phyloP scores from a whole-genome alignment of 1,140 invertebrate genomes.

The Cydia strobilella region DNA sequence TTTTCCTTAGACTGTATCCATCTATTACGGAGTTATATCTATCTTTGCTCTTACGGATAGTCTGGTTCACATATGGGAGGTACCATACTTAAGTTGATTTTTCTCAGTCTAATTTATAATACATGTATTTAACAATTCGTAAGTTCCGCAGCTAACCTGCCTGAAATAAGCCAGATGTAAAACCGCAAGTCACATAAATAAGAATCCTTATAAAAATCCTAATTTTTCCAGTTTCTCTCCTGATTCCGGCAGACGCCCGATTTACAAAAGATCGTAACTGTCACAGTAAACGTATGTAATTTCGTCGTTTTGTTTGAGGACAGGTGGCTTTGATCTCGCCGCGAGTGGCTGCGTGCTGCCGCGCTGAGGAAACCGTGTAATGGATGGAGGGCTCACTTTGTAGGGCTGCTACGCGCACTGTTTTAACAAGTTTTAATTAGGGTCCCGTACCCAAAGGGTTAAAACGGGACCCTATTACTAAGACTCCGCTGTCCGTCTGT shows the following conservation, averaged over 20 bases:
- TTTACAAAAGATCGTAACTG: background rate
- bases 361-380: slow-evolving; percentile 72
- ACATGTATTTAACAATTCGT: too few relatives aligned
- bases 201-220: slow-evolving; percentile 8
- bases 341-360: slow-evolving; percentile 55
- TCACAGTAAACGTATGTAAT: background rate
- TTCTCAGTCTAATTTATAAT: too few relatives aligned
- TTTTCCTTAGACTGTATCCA: too few relatives aligned
- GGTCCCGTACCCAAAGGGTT: too few relatives aligned
- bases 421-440: background rate
- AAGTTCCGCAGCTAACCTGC: background rate
- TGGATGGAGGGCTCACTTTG: slow-evolving; percentile 52
- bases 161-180: background rate
- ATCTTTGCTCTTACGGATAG: too few relatives aligned
- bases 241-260: too few relatives aligned
- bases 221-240: background rate
- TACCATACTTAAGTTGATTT: too few relatives aligned
- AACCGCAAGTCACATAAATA: background rate
- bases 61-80: too few relatives aligned
- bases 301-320: slow-evolving; percentile 37
- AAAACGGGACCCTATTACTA: too few relatives aligned
- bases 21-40: too few relatives aligned
- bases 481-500: too few relatives aligned
- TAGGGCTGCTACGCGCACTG: slow-evolving; percentile 46
- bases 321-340: slow-evolving; percentile 59